phyloP scores from a whole-genome alignment of 2,888 invertebrate genomes.

The Opisthograptis luteolata region DNA sequence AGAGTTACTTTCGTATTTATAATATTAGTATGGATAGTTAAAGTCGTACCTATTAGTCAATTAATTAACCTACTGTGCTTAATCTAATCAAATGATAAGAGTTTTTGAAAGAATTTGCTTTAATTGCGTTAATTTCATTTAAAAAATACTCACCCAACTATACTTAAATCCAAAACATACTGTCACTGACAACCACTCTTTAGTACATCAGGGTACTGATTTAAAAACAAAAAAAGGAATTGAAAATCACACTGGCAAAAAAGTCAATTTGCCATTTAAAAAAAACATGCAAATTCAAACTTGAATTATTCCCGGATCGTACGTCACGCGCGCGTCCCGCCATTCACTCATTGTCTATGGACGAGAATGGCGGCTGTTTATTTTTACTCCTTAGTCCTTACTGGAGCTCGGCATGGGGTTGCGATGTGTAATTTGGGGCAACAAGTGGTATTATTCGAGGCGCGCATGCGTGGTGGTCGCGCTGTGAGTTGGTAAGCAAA shows the following conservation, averaged over 20 bases:
- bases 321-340: constrained; percentile 62
- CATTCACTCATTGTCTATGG: constrained; percentile 64
- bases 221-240: no score
- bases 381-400: constrained; percentile 62
- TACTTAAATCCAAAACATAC: no score
- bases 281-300: constrained; percentile 38
- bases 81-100: no score
- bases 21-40: no score
- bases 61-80: no score
- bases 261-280: neutral
- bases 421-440: constrained; percentile 73
- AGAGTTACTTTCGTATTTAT: no score
- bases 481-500: constrained; percentile 60
- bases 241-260: constrained; percentile 23
- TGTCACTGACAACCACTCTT: no score
- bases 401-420: constrained; percentile 74
- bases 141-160: no score
- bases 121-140: no score
- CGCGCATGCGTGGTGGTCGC: constrained; percentile 82
- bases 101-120: no score
- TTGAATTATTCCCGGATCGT: constrained; percentile 30
- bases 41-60: no score
- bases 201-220: no score
- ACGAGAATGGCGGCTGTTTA: constrained; percentile 67
- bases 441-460: constrained; percentile 75